Base-by-base conservation (phyloP, 2,113 vertebrate genomes). In the Stigmatopora nigra region DNA sequence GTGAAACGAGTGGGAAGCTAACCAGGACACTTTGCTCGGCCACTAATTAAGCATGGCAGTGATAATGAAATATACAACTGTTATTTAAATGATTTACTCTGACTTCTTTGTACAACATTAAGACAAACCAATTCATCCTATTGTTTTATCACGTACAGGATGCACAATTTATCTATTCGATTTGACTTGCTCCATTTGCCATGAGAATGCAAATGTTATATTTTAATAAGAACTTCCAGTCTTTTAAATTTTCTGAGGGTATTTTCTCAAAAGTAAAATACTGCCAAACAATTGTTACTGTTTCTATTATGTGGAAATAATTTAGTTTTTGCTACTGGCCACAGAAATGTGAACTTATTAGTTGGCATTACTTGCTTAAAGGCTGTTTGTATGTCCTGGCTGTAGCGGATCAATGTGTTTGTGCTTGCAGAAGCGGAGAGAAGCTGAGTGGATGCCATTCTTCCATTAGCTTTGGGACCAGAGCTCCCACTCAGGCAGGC, bases 391-490 rank as follows among this genome's bases (percentile, higher is more conserved):
- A 59, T 73, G 41, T 68, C 61, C 46, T 68, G 31, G 52, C 67
- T 66, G 65, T 38, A 52, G 61, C 61, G 63, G 71, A 67, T 80
- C 17, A 64, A 55, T 63, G 16, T 67, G 53, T 46, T 51, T 75
- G 55, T 64, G 67, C 64, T 61, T 70, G 57, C 19, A 55, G 38
- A 65, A 65, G 19, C 52, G 60, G 17, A 58, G 56, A 73, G 31
- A 25, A 65, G 55, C 10, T 51, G 65, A 76, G 73, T 12, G 15
- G 71, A 64, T 64, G 69, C 58, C 67, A 62, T 52, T 79, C 14
- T 65, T 78, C 63, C 45, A 63, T 78, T 65, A 68, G 62, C 79
- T 76, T 44, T 74, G 68, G 67, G 73, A 81, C 73, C 77, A 60
- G 51, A 65, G 65, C 72, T 75, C 72, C 63, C 75, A 59, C 48